phyloP scores from a whole-genome alignment of 2,797 vertebrate genomes.

The Onychomys leucogaster region DNA sequence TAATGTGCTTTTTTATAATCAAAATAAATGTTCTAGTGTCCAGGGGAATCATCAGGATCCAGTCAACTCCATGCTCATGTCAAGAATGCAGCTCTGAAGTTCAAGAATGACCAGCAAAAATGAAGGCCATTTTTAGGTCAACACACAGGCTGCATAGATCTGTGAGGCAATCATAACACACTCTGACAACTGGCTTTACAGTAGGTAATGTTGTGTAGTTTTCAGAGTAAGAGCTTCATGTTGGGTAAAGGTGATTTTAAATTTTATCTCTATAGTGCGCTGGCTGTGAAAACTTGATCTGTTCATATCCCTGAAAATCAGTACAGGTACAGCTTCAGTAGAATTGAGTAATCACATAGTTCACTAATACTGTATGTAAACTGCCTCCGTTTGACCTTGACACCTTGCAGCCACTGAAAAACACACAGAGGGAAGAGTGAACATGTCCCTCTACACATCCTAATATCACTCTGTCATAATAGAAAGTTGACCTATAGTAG shows the following conservation, averaged over 20 bases:
- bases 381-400: neutral
- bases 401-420: neutral
- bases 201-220: no score
- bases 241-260: neutral
- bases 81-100: neutral
- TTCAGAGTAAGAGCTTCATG: neutral
- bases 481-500: neutral
- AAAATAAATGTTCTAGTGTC: neutral
- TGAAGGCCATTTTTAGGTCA: neutral
- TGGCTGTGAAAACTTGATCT: neutral
- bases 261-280: neutral
- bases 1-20: neutral
- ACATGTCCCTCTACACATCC: neutral
- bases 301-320: neutral
- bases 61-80: neutral
- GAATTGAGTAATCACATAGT: neutral
- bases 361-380: neutral
- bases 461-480: neutral
- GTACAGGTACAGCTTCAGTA: neutral
- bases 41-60: neutral
- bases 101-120: neutral
- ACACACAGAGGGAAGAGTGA: neutral
- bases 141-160: neutral
- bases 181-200: neutral
- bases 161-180: neutral